Evolutionary conservation across 2,797 vertebrate species (phyloP).

Genomic region (Melanotaenia nigrans): DNA sequence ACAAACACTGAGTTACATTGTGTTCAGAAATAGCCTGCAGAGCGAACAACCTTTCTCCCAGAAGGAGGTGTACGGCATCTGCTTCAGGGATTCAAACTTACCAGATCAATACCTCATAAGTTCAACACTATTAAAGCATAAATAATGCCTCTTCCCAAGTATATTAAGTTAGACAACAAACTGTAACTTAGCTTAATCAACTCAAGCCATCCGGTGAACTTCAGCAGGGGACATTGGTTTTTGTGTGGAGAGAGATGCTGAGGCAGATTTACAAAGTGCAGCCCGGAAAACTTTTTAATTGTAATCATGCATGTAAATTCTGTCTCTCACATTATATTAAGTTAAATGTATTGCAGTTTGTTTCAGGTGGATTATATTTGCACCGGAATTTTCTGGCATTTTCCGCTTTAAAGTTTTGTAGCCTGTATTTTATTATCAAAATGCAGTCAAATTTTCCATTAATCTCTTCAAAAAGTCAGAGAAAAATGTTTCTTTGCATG

Average conservation of each 20-base stretch:
- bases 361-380: background rate
- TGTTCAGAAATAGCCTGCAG: background rate
- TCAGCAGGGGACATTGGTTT: background rate
- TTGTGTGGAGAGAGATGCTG: background rate
- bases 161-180: constrained; percentile 4
- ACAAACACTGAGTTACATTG: background rate
- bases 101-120: constrained; percentile 23
- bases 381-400: background rate
- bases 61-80: constrained; percentile 1
- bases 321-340: background rate
- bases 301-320: background rate
- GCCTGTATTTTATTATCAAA: background rate
- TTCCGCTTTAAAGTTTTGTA: background rate
- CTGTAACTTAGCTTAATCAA: background rate
- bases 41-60: background rate
- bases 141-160: constrained; percentile 1
- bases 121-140: constrained; percentile 18
- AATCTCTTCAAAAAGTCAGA: background rate
- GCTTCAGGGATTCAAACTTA: background rate
- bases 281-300: background rate
- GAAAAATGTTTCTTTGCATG: background rate
- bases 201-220: background rate
- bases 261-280: background rate
- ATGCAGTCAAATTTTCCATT: background rate
- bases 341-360: background rate